Evolutionary conservation across 2,797 vertebrate species (phyloP).

Genomic region (Phylloscopus collybita): DNA sequence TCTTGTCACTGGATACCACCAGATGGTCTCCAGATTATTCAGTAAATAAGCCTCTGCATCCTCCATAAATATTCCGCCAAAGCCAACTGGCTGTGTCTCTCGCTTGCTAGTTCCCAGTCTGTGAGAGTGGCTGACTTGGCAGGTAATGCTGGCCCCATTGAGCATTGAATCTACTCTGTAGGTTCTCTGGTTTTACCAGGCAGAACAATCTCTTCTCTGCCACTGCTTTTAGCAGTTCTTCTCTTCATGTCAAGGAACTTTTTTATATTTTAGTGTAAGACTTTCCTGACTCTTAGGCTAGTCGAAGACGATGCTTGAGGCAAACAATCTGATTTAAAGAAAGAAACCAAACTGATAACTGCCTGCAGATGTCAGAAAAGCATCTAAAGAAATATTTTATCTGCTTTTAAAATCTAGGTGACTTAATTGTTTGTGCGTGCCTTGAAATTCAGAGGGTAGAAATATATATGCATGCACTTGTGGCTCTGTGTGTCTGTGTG

Average conservation of each 20-base stretch:
- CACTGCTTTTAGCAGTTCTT: background rate
- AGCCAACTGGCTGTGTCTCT: constrained; percentile 69
- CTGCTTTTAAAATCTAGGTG: constrained; percentile 25
- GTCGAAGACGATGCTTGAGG: background rate
- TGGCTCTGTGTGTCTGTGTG: background rate
- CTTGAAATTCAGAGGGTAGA: background rate
- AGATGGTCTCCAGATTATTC: constrained; percentile 72
- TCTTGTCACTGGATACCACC: constrained; percentile 63
- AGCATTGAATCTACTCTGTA: background rate
- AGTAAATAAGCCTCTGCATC: constrained; percentile 71
- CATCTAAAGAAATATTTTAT: constrained; percentile 24
- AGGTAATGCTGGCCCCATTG: constrained; percentile 31
- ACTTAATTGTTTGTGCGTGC: background rate
- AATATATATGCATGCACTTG: background rate
- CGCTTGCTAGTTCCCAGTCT: constrained; percentile 61
- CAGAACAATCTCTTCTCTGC: background rate
- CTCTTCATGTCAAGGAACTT: background rate
- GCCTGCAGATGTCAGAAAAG: constrained; percentile 13
- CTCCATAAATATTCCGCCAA: constrained; percentile 63
- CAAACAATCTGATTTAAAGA: background rate
- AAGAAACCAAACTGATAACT: background rate
- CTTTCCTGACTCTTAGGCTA: background rate
- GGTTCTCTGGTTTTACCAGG: background rate
- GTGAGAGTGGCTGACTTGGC: constrained; percentile 51
- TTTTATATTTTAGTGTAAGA: background rate